A percentile compares a stretch with the other conserved stretches of the same genome.
These are phyloP conservation scores for Zaprionus obscuricornis DNA, from an alignment of 2,888 invertebrate species.

Conservation along the genomic window DNA sequence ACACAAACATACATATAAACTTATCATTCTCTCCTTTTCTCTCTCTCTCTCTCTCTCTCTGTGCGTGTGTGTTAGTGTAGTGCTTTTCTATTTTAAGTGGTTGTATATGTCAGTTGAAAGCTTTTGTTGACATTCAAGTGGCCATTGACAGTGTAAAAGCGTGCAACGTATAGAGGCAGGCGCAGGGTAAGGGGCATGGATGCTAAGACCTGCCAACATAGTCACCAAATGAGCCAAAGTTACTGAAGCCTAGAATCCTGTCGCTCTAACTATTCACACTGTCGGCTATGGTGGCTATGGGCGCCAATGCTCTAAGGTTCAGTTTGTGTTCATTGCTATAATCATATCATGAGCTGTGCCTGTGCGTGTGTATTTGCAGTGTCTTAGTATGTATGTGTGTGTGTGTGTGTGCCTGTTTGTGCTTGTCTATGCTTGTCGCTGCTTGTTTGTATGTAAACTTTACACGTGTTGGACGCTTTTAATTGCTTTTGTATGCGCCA, in stretches of 20 bases:
- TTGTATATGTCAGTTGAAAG: conserved; percentile 76
- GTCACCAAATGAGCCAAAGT: too few species aligned
- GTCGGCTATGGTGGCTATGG: conserved; percentile 3
- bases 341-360: conserved; percentile 60
- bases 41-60: too few species aligned
- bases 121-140: conserved; percentile 77
- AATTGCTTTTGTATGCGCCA: conserved; percentile 66
- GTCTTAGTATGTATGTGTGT: conserved; percentile 15
- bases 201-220: too few species aligned
- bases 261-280: too few species aligned
- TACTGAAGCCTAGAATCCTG: too few species aligned
- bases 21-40: too few species aligned
- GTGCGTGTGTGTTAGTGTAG: conserved; percentile 11
- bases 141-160: conserved; percentile 73
- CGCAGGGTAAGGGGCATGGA: not conserved
- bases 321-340: conserved; percentile 48
- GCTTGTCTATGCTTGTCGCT: not conserved
- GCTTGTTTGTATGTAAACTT: conserved; percentile 16
- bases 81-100: conserved; percentile 72
- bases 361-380: too few species aligned
- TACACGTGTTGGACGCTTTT: conserved; percentile 55
- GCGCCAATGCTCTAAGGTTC: conserved; percentile 20
- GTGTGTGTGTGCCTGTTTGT: not conserved
- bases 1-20: conserved; percentile 11
- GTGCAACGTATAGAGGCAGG: conserved; percentile 32